Percentiles rank a stretch among this genome's conserved stretches.
Evolutionary conservation across 2,797 vertebrate species (phyloP).

Genomic region (Allobates femoralis): DNA sequence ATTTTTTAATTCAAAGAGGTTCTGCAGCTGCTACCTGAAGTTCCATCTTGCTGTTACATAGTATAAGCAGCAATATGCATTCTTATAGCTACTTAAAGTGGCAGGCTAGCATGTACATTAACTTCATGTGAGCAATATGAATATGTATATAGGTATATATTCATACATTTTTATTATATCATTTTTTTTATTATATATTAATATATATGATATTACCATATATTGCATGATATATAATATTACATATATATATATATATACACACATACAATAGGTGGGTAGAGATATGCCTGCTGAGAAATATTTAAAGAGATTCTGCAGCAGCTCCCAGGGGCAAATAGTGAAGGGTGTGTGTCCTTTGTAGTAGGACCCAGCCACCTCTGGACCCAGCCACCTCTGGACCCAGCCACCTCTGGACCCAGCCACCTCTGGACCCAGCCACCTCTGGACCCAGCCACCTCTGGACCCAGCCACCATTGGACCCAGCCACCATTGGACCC

Average conservation of each 20-base stretch:
- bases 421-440: too few species aligned
- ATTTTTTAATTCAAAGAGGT: not conserved
- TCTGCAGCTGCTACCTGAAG: not conserved
- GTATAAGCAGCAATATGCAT: not conserved
- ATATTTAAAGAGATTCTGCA: slow-evolving; percentile 1
- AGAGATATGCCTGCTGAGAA: not conserved
- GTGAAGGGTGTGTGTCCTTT: too few species aligned
- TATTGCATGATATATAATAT: too few species aligned
- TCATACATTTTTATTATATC: too few species aligned
- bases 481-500: too few species aligned
- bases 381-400: not conserved
- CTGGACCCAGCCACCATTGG: too few species aligned
- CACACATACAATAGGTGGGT: not conserved
- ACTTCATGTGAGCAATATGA: not conserved
- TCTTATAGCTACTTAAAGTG: too few species aligned
- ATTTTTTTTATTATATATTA: too few species aligned
- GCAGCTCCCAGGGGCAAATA: not conserved
- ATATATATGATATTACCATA: too few species aligned
- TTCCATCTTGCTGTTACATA: not conserved
- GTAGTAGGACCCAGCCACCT: not conserved
- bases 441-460: not conserved
- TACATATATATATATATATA: too few species aligned
- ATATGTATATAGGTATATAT: too few species aligned
- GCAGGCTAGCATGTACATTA: not conserved
- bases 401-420: not conserved